A percentile compares a stretch with the other conserved stretches of the same genome.
phyloP scores from a whole-genome alignment of 1,140 invertebrate genomes.

The Pseudomyrmex pallidus region DNA sequence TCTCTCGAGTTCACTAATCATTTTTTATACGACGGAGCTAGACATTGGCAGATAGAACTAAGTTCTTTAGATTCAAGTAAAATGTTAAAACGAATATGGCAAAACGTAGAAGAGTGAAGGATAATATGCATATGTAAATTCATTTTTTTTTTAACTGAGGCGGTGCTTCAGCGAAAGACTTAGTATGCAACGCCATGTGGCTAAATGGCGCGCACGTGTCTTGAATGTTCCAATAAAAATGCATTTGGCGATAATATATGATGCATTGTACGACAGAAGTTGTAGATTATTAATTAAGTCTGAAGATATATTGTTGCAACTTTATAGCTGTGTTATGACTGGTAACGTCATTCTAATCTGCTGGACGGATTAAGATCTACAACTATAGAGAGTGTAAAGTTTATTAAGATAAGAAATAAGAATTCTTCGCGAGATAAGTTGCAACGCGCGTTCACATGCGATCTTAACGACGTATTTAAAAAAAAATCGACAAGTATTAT shows the following conservation, averaged over 20 bases:
- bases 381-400: conserved; percentile 1
- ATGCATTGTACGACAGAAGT: neutral
- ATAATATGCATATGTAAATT: too few species aligned
- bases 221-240: neutral
- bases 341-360: conserved; percentile 29
- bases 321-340: neutral
- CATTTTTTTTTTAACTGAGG: too few species aligned
- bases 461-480: neutral
- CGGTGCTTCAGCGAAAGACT: too few species aligned
- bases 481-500: conserved; percentile 6
- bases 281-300: too few species aligned
- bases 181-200: too few species aligned
- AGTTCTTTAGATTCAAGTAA: too few species aligned
- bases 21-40: too few species aligned
- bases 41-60: too few species aligned
- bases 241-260: neutral
- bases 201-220: too few species aligned
- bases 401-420: neutral
- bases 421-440: conserved; percentile 18
- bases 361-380: conserved; percentile 28
- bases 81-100: too few species aligned
- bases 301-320: too few species aligned
- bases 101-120: too few species aligned
- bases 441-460: neutral
- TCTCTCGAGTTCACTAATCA: neutral